Base-by-base conservation (phyloP, 1,140 invertebrate species). In the Glossosoma conforme region DNA sequence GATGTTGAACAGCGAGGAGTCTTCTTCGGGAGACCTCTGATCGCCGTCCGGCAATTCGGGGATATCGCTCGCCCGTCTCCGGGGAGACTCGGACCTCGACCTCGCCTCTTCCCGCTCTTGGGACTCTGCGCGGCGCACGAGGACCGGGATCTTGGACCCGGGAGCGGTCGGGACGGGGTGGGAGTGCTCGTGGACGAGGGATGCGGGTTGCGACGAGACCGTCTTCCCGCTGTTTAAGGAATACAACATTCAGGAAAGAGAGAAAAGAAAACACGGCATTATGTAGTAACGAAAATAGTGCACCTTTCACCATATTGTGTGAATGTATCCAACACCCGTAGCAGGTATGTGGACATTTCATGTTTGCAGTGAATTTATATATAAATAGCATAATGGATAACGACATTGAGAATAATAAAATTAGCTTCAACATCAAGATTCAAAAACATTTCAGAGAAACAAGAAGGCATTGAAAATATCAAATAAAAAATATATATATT, bases 1-100 rank as follows among this genome's bases (percentile, higher is more conserved):
- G 63, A 75, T 75, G 64, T 70, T 75, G 68, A 74, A 70, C 38
- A 75, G 62, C 44, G 72, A 75, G 57, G 72, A 75, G 61, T 74
- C 72, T 21, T 75, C 72, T 67, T 75, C 72, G 32, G 72, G 72
- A 65, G 68, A 72, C 58, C 72, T 65, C 61, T 72, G 72, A 51
- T 73, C 72, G 42, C 67, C 68, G 62, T 63, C 18, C 67, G 25
- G 68, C 52, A 67, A 65, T 54, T 64, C 62, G 67, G 65, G 68
- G 28, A 65, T 67, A 35, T 67, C 67, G 63, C 69, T 70, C 8
- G 69, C 56, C 46, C 66, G 69, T 3, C 60, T 62, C 45, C 71
- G 70, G 44, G 66, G 58, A 19, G 70, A 72, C 10, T 63, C 64
- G 18, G 67, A 65, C 56, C 66, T 68, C 62, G 49, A 61, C 48